Base-by-base conservation (phyloP, 2,113 vertebrate genomes). In the Apeltes quadracus region DNA sequence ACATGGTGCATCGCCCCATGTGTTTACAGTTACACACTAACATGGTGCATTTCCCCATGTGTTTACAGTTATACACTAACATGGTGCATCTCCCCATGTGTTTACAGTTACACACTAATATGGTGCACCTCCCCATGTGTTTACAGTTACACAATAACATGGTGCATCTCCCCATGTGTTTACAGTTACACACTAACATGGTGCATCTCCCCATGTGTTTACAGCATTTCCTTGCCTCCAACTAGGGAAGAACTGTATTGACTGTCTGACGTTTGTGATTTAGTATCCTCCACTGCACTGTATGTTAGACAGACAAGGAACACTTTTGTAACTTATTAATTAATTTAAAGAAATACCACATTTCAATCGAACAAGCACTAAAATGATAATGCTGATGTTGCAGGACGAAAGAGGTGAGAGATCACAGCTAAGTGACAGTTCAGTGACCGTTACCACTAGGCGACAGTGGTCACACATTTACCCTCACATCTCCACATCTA, bases 371-470 rank as follows among this genome's bases (percentile, higher is more conserved):
- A 50, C 22, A 7, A 53, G 12, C 50, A 53, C 9, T 25, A 6
- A 15, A 11, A 51, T 51, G 27, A 27, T 10, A 61, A 44, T 44
- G 0, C 10, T 20, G 41, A 5, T 20, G 23, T 53, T 27, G 23
- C n/a, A 1, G n/a, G 23, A 8, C 11, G n/a, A 15, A 51, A 9
- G n/a, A 27, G 9, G 2, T 67, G 50, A 63, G 10, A 36, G 39
- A 34, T 67, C 23, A 53, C 3, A 4, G 14, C 22, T 57, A 7
- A 61, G 41, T 59, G n/a, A 25, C 53, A 27, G 5, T 51, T 46
- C n/a, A 48, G 56, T 69, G 61, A 53, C 72, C 88, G 56, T 69
- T 56, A 53, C 72, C 88, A 86, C 77, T 51, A 79, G 77, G 62
- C 38, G 84, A 82, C 79, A 84, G 48, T 61, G 73, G 16, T 65